Conservation (phyloP, 2,797 vertebrate genomes). For the Cyclopterus lumpus region DNA sequence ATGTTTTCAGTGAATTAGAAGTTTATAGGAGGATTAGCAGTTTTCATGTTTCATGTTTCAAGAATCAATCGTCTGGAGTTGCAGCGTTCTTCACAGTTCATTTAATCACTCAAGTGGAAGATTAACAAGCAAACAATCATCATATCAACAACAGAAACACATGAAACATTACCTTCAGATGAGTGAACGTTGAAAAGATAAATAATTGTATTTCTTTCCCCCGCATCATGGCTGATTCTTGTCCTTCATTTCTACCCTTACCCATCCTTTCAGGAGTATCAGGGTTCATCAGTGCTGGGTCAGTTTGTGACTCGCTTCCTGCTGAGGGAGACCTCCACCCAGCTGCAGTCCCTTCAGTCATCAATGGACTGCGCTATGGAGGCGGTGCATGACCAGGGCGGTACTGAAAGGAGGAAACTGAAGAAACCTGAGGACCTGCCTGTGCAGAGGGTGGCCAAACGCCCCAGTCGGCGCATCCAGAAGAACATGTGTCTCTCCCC, state of each 20-base stretch:
- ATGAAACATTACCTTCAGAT: neutral
- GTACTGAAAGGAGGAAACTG: conserved; percentile 73
- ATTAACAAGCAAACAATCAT: neutral
- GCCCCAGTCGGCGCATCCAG: conserved; percentile 86
- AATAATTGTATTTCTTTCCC: neutral
- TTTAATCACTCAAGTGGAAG: neutral
- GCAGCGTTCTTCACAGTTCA: neutral
- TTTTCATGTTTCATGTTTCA: neutral
- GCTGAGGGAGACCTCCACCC: conserved; percentile 89
- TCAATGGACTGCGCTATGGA: conserved; percentile 92
- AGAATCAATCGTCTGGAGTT: neutral
- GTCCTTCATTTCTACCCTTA: neutral
- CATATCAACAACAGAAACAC: neutral
- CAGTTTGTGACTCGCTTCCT: conserved; percentile 93
- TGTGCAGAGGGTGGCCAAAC: conserved; percentile 77
- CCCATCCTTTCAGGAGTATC: conserved; percentile 83
- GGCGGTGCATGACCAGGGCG: conserved; percentile 88
- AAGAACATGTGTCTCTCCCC: conserved; percentile 88
- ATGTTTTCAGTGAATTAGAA: neutral
- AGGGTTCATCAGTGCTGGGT: conserved; percentile 89
- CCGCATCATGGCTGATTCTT: neutral
- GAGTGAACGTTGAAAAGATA: neutral
- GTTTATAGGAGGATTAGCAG: neutral
- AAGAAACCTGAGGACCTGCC: conserved; percentile 77
- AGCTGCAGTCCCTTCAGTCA: conserved; percentile 92